Evolutionary conservation across 2,113 vertebrate genomes (phyloP).

Genomic region (Crocuta crocuta): DNA sequence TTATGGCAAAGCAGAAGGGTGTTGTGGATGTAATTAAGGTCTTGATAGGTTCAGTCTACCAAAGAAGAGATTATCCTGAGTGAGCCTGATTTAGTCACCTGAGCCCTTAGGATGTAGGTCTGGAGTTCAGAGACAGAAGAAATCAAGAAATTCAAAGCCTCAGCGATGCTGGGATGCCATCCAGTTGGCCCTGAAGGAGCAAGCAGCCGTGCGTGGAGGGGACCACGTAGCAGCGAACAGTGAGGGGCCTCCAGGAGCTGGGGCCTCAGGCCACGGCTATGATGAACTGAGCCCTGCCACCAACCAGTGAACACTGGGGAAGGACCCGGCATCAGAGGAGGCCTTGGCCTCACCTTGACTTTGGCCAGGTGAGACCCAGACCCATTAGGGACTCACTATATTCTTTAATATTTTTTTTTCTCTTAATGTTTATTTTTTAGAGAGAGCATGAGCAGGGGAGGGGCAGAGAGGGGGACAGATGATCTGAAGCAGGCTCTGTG

Average conservation of each 20-base stretch:
- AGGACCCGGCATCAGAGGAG: not conserved
- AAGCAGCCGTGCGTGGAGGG: not conserved
- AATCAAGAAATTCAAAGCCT: not conserved
- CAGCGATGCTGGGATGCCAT: not conserved
- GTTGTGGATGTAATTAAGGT: not conserved
- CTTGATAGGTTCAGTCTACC: not conserved
- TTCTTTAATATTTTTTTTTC: no score
- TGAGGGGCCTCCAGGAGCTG: not conserved
- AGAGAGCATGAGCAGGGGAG: no score
- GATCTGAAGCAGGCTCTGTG: no score
- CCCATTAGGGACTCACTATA: not conserved
- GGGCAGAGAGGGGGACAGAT: no score
- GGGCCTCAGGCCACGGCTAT: not conserved
- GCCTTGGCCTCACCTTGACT: not conserved
- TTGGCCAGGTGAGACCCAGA: not conserved
- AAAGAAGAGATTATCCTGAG: not conserved
- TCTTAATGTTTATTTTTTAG: no score
- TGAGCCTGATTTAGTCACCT: not conserved
- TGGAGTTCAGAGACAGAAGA: not conserved
- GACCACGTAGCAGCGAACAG: not conserved
- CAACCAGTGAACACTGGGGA: not conserved
- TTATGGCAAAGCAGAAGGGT: not conserved
- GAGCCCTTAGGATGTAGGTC: not conserved
- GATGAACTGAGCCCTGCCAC: not conserved
- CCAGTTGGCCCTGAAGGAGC: not conserved